Evolutionary conservation across 2,797 vertebrate genomes (phyloP).

Genomic region (Enteromius anoplus): DNA sequence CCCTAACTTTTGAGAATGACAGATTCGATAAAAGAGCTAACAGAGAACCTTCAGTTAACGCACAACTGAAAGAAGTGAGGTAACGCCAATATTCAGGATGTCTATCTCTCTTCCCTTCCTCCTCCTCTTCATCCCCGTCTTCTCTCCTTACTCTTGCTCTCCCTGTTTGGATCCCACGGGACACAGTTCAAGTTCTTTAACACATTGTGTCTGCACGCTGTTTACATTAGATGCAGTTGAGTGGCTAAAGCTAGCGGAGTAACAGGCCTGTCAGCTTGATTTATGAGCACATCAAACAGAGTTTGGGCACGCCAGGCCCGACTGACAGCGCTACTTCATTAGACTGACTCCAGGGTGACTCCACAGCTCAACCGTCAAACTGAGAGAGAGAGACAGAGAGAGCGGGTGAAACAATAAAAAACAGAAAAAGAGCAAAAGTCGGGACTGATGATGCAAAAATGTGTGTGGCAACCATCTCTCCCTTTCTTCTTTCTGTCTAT

Average conservation of each 20-base stretch:
- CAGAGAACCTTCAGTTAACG: conserved; percentile 15
- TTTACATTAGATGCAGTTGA: conserved; percentile 91
- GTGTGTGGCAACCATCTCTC: conserved; percentile 60
- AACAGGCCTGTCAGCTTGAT: conserved; percentile 94
- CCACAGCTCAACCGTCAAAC: conserved; percentile 75
- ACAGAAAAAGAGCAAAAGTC: conserved; percentile 69
- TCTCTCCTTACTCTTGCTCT: conserved; percentile 53
- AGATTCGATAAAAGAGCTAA: conserved; percentile 4
- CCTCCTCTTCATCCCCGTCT: conserved; percentile 53
- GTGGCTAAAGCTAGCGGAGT: conserved; percentile 87
- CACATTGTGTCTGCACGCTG: conserved; percentile 79
- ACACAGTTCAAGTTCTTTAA: conserved; percentile 81
- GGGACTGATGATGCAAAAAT: conserved; percentile 67
- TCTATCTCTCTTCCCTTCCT: conserved; percentile 38
- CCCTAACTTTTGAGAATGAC: neutral
- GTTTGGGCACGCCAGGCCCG: conserved; percentile 87
- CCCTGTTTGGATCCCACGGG: conserved; percentile 69
- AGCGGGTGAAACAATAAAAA: conserved; percentile 56
- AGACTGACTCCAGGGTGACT: conserved; percentile 86
- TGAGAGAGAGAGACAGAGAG: conserved; percentile 26
- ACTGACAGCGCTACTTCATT: conserved; percentile 91
- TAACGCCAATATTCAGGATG: conserved; percentile 33
- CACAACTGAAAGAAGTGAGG: conserved; percentile 12
- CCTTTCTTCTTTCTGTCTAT: conserved; percentile 42
- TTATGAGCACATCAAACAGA: conserved; percentile 97